phyloP scores from a whole-genome alignment of 2,113 vertebrate genomes.

The Tragelaphus buxtoni region DNA sequence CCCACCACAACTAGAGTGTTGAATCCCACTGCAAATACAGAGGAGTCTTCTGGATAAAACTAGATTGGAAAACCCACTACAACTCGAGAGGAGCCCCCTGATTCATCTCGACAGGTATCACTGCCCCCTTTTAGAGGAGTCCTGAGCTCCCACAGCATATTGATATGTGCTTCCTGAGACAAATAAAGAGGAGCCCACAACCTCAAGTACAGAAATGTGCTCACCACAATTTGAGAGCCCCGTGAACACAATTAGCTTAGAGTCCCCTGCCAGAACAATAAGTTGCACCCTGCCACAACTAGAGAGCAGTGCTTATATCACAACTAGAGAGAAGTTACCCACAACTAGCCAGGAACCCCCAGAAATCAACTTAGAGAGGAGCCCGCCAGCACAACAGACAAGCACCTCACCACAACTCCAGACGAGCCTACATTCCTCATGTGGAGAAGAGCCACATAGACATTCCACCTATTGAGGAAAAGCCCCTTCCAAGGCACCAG shows the following conservation, averaged over 20 bases:
- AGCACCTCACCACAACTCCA: neutral
- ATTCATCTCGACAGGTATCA: neutral
- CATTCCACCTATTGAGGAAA: neutral
- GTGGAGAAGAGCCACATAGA: neutral
- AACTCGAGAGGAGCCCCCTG: neutral
- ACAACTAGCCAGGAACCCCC: neutral
- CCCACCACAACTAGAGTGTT: too few species aligned
- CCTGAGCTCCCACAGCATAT: neutral
- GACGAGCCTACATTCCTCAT: neutral
- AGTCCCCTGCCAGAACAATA: neutral
- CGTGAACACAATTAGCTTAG: neutral
- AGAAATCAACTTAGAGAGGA: neutral
- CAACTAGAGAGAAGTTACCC: neutral
- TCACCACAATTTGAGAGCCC: neutral
- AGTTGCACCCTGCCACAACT: neutral
- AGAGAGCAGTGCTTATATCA: neutral
- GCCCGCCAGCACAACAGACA: neutral
- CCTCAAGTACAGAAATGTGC: neutral
- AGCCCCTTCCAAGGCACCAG: neutral
- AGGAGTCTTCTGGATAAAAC: too few species aligned
- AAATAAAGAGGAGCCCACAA: neutral
- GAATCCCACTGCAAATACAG: neutral
- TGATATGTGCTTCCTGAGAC: neutral
- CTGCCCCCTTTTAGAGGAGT: neutral
- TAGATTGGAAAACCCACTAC: too few species aligned